Conservation (phyloP, 2,888 invertebrate genomes). For the Agrotis exclamationis region DNA sequence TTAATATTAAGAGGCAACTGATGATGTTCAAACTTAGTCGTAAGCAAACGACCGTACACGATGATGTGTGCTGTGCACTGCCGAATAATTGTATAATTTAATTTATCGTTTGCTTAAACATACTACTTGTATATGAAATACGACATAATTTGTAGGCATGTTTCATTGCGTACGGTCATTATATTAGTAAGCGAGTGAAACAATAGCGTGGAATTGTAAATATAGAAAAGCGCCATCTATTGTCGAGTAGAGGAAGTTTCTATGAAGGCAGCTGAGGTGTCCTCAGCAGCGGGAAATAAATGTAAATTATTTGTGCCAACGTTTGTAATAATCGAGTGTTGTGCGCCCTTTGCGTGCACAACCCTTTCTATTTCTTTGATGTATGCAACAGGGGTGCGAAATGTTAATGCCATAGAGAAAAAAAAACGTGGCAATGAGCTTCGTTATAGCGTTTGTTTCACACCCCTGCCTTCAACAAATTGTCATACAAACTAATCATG, state of each 20-base stretch:
- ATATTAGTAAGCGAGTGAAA: conserved; percentile 76
- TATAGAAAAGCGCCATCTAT: conserved; percentile 87
- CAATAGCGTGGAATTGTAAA: conserved; percentile 75
- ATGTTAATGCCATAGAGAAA: conserved; percentile 86
- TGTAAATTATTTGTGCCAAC: conserved; percentile 90
- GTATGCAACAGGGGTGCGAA: conserved; percentile 88
- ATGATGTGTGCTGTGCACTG: conserved; percentile 75
- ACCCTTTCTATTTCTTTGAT: conserved; percentile 90
- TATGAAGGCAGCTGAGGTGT: conserved; percentile 61
- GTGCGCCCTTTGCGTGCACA: conserved; percentile 85
- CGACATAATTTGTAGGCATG: conserved; percentile 64
- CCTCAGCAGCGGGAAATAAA: conserved; percentile 72
- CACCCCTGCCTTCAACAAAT: conserved; percentile 82
- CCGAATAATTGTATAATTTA: conserved; percentile 60
- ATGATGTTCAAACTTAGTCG: conserved; percentile 89
- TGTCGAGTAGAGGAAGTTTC: conserved; percentile 81
- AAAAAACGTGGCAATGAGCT: conserved; percentile 85
- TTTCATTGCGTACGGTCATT: conserved; percentile 79
- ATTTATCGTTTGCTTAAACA: conserved; percentile 64
- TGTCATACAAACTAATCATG: conserved; percentile 84
- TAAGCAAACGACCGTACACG: conserved; percentile 79
- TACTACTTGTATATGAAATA: conserved; percentile 59
- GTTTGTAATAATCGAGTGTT: conserved; percentile 89
- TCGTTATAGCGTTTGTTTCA: conserved; percentile 88
- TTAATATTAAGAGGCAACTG: conserved; percentile 83